Base-by-base conservation (phyloP, 2,797 vertebrate genomes). In the Chiroxiphia lanceolata region DNA sequence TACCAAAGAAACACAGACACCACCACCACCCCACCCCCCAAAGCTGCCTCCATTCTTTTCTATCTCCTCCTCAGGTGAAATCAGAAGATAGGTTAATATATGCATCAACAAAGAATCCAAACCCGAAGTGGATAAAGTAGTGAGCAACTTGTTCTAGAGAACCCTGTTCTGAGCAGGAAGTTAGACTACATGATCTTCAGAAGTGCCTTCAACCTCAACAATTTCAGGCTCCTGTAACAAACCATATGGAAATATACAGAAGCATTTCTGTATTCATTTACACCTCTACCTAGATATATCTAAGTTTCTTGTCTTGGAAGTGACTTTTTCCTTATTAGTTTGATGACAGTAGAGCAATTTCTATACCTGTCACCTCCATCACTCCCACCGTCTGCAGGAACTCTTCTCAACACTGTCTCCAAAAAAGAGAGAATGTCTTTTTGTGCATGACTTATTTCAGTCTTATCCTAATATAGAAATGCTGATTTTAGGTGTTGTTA, bases 21-120 rank as follows among this genome's bases (percentile, higher is more conserved):
- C 4, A 45, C 2, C 6, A 36, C 10, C 9, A 15, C 1, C 6
- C 9, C 12, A 34, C 1, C 0, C 6, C 4, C 3, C 5, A 44
- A 42, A 63, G 25, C 6, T 36, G 27, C 12, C 4, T 20, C 3
- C 4, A 10, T 31, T 90, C 25, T 57, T 40, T 29, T n/a, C 2
- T 7, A 27, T 6, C 11, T 45, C 27, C 8, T 64, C 26, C 53
- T 19, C 40, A 40, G 40, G 12, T 40, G 40, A 40, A 40, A 40
- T 40, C 40, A 40, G 40, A 40, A 40, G 40, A 14, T 15, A 68
- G 3, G 8, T 67, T 54, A 77, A 27, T 6, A 26, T 6, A 54
- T 5, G 2, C 21, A 50, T 33, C 53, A 57, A 70, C 3, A 56
- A 34, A 50, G 38, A 44, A 68, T 26, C 15, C 18, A 68, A 71